Evolutionary conservation across 2,797 vertebrate species (phyloP), one percentile per base, ranked within the genome.

Genomic region (Synaphobranchus kaupii): DNA sequence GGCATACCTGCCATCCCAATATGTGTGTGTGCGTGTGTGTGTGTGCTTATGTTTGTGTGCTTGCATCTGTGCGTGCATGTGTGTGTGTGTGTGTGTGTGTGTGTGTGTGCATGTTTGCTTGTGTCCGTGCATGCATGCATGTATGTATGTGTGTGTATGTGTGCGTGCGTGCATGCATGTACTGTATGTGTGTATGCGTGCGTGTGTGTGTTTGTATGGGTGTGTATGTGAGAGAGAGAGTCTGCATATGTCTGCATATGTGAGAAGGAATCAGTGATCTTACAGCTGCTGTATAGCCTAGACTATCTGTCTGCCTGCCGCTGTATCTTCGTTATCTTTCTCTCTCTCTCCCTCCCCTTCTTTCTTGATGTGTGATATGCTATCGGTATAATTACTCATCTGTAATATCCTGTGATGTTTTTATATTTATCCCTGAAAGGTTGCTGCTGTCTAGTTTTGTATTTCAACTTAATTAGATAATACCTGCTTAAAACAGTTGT

Each of bases 321-420:
- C 58, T 73, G 71, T 83, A 83, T 92, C 86, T 80, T 90, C 89
- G 54, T 63, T 90, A n/a, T 60, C 58, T 68, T 54, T 66, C 56
- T 54, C 0, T 12, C 47, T 83, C 28, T 44, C 44, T 82, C 84
- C 28, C 15, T 85, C 58, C 6, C 50, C 28, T 20, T 76, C 52
- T 54, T 73, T 44, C 88, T 81, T 44, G 22, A 71, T 28, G 63
- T 68, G n/a, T 68, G 63, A 68, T 28, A 6, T 31, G 50, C 48
- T 63, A 52, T 15, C 8, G 28, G 60, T 28, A 6, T 56, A 31
- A 52, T 31, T 84, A 8, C 63, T 60, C n/a, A 68, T n/a, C 25
- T 68, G 22, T 68, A 68, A 68, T 68, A 68, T 68, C 63, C 7
- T 60, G 63, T 28, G 63, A 68, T 4, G 63, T 60, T 60, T 68